Conservation (phyloP, 2,113 vertebrate species). For the Paradoxurus hermaphroditus region DNA sequence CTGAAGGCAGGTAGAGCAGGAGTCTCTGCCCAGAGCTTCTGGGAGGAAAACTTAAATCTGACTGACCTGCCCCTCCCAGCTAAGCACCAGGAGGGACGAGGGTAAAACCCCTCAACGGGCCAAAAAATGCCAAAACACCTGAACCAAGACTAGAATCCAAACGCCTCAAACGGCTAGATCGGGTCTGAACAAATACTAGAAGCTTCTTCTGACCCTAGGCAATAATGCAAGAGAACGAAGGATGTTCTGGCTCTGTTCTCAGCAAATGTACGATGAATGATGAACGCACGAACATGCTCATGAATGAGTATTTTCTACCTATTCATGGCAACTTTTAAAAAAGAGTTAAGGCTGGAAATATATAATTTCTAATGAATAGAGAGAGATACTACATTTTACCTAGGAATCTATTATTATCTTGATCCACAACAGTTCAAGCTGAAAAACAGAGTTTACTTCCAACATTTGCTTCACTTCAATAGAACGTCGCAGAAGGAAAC, state of each 20-base stretch:
- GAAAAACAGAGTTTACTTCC: neutral
- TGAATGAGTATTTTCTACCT: neutral
- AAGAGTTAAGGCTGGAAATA: neutral
- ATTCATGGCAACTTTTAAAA: neutral
- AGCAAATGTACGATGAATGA: neutral
- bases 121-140: neutral
- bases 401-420: neutral
- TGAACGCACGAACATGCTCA: neutral
- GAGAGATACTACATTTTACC: neutral
- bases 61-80: neutral
- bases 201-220: neutral
- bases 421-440: neutral
- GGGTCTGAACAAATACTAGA: neutral
- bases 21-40: neutral
- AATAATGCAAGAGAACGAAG: neutral
- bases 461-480: neutral
- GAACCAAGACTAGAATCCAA: neutral
- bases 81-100: neutral
- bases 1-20: neutral
- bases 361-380: neutral
- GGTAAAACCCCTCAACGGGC: neutral
- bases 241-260: neutral
- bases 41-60: neutral
- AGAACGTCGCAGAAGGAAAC: neutral
- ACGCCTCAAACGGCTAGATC: neutral